Percentiles rank a stretch among this genome's conserved stretches.
These are phyloP conservation scores for Holocentrus rufus DNA, from an alignment of 2,797 vertebrate genomes.

Conservation along the genomic window DNA sequence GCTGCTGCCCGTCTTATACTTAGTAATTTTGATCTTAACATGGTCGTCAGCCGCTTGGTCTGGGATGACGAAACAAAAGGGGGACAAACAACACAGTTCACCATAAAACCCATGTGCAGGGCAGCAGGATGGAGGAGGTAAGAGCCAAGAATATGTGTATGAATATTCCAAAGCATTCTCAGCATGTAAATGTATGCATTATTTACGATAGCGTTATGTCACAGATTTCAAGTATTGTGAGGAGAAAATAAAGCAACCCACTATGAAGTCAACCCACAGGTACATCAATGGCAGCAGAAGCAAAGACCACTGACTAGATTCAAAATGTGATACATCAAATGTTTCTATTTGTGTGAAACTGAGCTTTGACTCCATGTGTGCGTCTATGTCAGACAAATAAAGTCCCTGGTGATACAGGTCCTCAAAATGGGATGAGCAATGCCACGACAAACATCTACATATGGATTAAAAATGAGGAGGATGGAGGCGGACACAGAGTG, in stretches of 20 bases:
- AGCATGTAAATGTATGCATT: constrained; percentile 13
- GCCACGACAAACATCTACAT: constrained; percentile 36
- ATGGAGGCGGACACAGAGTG: constrained; percentile 33
- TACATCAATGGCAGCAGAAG: constrained; percentile 39
- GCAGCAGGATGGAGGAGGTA: constrained; percentile 59
- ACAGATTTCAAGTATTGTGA: constrained; percentile 12
- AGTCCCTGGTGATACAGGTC: not conserved
- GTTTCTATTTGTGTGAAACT: constrained; percentile 20
- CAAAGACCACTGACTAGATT: constrained; percentile 25
- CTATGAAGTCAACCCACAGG: constrained; percentile 18
- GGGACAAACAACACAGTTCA: constrained; percentile 78
- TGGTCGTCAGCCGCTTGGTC: constrained; percentile 84
- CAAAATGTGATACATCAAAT: constrained; percentile 1
- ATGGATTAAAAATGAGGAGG: constrained; percentile 50
- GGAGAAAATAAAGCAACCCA: constrained; percentile 23
- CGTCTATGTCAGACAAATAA: constrained; percentile 18
- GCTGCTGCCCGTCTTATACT: constrained; percentile 87
- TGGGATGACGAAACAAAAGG: constrained; percentile 81
- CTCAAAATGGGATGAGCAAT: constrained; percentile 39
- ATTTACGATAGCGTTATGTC: constrained; percentile 17
- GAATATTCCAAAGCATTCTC: constrained; percentile 16
- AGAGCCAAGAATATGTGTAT: constrained; percentile 32
- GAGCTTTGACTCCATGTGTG: constrained; percentile 19
- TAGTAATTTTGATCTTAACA: constrained; percentile 94
- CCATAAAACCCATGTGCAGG: constrained; percentile 64